Percentiles rank a stretch among this genome's conserved stretches.
Evolutionary conservation across 2,113 vertebrate genomes (phyloP).

Genomic region (Scopus umbretta): DNA sequence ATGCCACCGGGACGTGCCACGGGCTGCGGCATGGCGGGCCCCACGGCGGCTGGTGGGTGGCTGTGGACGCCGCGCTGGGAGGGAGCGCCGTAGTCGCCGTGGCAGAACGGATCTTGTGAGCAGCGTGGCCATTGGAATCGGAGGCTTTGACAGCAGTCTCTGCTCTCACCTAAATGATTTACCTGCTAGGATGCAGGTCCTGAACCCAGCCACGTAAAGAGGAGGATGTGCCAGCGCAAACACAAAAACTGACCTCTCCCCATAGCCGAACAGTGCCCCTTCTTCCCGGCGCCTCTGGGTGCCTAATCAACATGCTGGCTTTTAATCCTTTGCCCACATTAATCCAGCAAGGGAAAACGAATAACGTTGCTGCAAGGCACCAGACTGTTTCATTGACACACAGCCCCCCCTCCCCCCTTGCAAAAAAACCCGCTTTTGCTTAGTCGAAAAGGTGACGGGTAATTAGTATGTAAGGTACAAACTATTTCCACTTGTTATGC

Average conservation of each 20-base stretch:
- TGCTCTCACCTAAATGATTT: background rate
- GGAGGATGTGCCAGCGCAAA: background rate
- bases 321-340: background rate
- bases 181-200: background rate
- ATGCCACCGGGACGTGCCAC: background rate
- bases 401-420: background rate
- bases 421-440: background rate
- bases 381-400: background rate
- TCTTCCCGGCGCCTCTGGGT: background rate
- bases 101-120: background rate
- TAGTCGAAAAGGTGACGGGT: background rate
- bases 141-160: background rate
- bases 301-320: background rate
- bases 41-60: background rate
- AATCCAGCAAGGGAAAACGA: background rate
- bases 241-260: background rate
- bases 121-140: too few relatives aligned
- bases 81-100: background rate
- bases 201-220: background rate
- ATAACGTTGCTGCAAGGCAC: background rate
- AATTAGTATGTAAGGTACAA: conserved; percentile 54
- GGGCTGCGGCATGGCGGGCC: background rate
- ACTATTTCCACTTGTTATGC: conserved; percentile 61
- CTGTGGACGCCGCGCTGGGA: background rate
- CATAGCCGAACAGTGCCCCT: background rate